phyloP scores from a whole-genome alignment of 2,888 invertebrate species.

The Sarcophaga subvicina region DNA sequence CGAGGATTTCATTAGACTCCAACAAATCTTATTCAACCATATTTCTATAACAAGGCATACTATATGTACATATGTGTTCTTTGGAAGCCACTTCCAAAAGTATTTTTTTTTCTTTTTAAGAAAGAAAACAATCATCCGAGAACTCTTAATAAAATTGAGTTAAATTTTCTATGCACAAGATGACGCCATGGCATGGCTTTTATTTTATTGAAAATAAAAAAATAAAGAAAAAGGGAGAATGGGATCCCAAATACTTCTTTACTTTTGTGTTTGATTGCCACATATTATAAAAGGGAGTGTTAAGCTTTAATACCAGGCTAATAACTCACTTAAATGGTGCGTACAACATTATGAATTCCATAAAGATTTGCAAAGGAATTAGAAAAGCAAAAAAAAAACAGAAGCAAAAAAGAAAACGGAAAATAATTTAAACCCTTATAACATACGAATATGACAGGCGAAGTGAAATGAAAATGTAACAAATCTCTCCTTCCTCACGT shows the following conservation, averaged over 20 bases:
- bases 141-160: slow-evolving; percentile 38
- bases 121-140: slow-evolving; percentile 20
- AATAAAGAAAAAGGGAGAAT: background rate
- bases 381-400: background rate
- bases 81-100: too few species aligned
- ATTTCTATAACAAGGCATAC: too few species aligned
- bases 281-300: slow-evolving; percentile 32
- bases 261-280: background rate
- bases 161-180: slow-evolving; percentile 69
- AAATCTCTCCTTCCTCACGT: background rate
- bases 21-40: too few species aligned
- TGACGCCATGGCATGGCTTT: slow-evolving; percentile 59
- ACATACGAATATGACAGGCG: slow-evolving; percentile 58
- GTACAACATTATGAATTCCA: slow-evolving; percentile 69
- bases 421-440: slow-evolving; percentile 48
- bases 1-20: too few species aligned
- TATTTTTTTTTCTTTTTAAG: too few species aligned
- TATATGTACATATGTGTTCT: too few species aligned
- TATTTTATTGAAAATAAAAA: slow-evolving; percentile 46
- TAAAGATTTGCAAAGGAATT: slow-evolving; percentile 50
- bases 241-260: background rate
- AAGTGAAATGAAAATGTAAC: background rate
- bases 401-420: slow-evolving; percentile 2
- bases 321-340: slow-evolving; percentile 72
- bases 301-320: slow-evolving; percentile 65